Conservation (phyloP, 2,113 vertebrate species). For the Circaetus cinerascens region DNA sequence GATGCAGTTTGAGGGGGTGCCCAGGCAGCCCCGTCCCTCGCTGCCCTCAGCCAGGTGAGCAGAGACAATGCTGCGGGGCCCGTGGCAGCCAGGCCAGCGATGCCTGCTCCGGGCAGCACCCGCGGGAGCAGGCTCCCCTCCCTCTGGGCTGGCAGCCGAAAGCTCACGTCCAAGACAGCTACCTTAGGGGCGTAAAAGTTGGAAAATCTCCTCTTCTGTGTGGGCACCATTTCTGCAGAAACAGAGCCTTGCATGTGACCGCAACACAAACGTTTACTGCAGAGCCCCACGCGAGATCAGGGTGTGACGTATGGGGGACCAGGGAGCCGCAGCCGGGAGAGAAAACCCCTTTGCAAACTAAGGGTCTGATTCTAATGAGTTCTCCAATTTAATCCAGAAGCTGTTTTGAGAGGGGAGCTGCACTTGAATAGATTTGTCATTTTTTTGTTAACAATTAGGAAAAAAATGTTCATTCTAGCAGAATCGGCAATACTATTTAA, state of each 20-base stretch:
- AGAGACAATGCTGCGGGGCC: too few species aligned
- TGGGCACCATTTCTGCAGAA: background rate
- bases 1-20: background rate
- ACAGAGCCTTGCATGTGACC: background rate
- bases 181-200: background rate
- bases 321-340: background rate
- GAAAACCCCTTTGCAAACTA: background rate
- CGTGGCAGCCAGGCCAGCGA: background rate
- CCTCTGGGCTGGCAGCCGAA: background rate
- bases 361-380: background rate
- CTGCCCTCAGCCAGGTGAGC: background rate
- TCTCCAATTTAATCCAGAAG: background rate
- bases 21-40: background rate
- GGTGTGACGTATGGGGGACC: background rate
- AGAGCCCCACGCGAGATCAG: background rate
- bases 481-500: background rate
- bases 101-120: background rate
- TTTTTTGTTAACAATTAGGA: background rate
- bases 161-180: background rate
- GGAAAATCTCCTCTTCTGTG: background rate
- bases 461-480: background rate
- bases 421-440: background rate
- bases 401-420: background rate
- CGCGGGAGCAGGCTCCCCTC: background rate
- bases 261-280: rapidly evolving